phyloP scores from a whole-genome alignment of 2,888 invertebrate species.

The Chloroclysta siterata region DNA sequence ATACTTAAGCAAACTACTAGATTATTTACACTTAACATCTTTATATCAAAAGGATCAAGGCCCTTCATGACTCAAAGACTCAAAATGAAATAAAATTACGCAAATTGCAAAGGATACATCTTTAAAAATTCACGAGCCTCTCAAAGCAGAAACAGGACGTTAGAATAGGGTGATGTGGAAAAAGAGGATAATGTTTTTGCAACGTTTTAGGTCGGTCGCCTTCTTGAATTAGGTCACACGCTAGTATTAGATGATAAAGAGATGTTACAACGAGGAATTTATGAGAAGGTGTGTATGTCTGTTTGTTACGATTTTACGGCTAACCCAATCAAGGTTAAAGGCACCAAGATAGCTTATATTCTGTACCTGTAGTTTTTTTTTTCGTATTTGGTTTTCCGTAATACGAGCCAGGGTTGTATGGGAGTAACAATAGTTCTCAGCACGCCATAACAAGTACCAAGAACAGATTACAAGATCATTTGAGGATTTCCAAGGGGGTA shows the following conservation, averaged over 20 bases:
- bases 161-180: constrained; percentile 39
- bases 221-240: constrained; percentile 57
- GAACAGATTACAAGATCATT: no score
- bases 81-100: constrained; percentile 26
- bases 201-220: constrained; percentile 54
- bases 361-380: no score
- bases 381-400: no score
- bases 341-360: no score
- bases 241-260: constrained; percentile 3
- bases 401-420: no score
- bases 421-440: no score
- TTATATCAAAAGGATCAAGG: background rate
- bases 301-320: no score
- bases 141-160: constrained; percentile 37
- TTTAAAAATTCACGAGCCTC: constrained; percentile 36
- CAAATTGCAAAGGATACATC: constrained; percentile 23
- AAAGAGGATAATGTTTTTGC: constrained; percentile 51
- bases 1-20: background rate
- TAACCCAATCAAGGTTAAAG: no score
- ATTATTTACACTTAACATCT: background rate
- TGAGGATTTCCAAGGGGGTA: no score
- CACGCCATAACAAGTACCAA: no score
- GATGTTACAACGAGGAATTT: constrained; percentile 1
- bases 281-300: no score
- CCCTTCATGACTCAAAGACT: background rate